Evolutionary conservation across 2,888 invertebrate genomes (phyloP).

Genomic region (Hipparchia sbordonii): DNA sequence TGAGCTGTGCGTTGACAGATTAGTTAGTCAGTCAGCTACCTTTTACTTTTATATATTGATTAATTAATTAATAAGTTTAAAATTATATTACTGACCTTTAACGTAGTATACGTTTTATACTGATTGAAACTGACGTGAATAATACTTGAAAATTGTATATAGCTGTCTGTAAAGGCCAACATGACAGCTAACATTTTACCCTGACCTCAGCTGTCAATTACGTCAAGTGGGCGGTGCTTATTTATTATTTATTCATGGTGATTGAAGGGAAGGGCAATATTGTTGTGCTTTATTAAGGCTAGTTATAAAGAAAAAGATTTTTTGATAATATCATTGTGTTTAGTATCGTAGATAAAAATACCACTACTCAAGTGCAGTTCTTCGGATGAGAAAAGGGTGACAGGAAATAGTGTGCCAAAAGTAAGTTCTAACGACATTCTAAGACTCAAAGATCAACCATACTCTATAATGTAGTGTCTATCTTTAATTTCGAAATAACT

Average conservation of each 20-base stretch:
- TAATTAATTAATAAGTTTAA: too few species aligned
- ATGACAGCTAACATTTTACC: constrained; percentile 23
- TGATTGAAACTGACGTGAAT: constrained; percentile 26
- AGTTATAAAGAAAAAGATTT: neutral
- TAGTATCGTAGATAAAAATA: neutral
- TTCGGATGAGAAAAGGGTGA: too few species aligned
- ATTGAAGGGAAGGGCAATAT: constrained; percentile 5
- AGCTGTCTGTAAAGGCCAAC: constrained; percentile 26
- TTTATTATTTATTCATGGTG: constrained; percentile 25
- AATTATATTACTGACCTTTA: neutral
- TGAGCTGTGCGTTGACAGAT: too few species aligned
- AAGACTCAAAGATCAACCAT: too few species aligned
- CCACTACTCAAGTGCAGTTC: neutral
- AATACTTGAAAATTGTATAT: constrained; percentile 25
- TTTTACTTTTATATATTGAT: too few species aligned
- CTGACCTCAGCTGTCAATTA: constrained; percentile 31
- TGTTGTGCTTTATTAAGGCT: constrained; percentile 5
- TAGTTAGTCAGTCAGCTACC: too few species aligned
- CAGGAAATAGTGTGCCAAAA: too few species aligned
- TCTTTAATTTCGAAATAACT: too few species aligned
- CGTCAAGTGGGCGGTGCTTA: constrained; percentile 25
- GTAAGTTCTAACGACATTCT: too few species aligned
- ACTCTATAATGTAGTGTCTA: too few species aligned
- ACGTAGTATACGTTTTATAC: constrained; percentile 1
- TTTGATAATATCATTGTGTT: neutral